A percentile compares a stretch with the other conserved stretches of the same genome.
phyloP scores from a whole-genome alignment of 92 coral and sea anemone species.

The Parazoanthus darwini region DNA sequence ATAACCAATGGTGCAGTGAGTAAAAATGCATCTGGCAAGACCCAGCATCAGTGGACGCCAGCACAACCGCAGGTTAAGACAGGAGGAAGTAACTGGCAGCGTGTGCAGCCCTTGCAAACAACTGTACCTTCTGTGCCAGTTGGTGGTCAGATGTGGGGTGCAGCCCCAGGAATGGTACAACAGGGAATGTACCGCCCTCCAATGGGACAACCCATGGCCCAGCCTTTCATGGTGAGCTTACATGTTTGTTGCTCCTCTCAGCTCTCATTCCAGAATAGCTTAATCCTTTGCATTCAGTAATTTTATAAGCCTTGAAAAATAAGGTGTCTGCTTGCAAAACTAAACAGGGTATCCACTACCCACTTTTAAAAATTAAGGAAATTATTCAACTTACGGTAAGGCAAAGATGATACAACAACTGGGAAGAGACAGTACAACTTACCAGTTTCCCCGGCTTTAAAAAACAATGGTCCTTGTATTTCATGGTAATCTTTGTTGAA shows the following conservation, averaged over 20 bases:
- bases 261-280: no score
- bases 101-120: slow-evolving; percentile 63
- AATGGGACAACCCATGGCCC: slow-evolving; percentile 71
- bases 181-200: slow-evolving; percentile 68
- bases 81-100: slow-evolving; percentile 97
- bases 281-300: no score
- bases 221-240: slow-evolving; percentile 68
- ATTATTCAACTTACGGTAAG: no score
- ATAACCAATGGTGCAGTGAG: slow-evolving; percentile 62
- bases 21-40: slow-evolving; percentile 57
- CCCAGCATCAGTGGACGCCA: slow-evolving; percentile 96
- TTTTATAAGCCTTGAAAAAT: no score
- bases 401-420: no score
- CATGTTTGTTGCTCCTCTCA: no score
- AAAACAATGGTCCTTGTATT: no score
- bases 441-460: no score
- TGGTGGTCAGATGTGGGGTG: slow-evolving; percentile 50
- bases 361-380: no score
- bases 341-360: no score
- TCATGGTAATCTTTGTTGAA: neutral
- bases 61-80: slow-evolving; percentile 90
- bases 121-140: slow-evolving; percentile 61
- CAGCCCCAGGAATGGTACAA: slow-evolving; percentile 51
- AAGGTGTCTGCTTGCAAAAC: no score
- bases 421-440: no score